These are phyloP conservation scores for Odontophorus gujanensis DNA, from an alignment of 2,113 vertebrate genomes.

Conservation along the genomic window DNA sequence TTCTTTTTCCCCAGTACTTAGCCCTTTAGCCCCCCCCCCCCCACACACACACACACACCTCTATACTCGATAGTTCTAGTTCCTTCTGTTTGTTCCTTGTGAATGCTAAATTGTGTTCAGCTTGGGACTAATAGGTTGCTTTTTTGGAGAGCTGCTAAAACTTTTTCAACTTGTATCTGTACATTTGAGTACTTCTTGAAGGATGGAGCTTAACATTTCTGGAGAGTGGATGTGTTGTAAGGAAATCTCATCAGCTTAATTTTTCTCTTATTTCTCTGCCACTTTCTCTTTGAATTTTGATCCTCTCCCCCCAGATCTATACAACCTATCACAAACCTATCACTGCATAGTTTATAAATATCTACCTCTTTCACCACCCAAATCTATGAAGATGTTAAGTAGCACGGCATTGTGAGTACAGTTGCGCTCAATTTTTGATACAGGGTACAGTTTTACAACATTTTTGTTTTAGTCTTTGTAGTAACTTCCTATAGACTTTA, in stretches of 20 bases:
- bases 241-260: neutral
- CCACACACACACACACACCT: neutral
- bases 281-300: neutral
- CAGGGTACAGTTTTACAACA: constrained; percentile 28
- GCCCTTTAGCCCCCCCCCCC: neutral
- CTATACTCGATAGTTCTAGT: neutral
- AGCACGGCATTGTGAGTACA: neutral
- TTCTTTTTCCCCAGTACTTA: neutral
- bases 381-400: neutral
- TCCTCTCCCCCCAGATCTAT: neutral
- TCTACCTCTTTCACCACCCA: neutral
- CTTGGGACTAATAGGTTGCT: neutral
- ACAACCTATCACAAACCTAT: neutral
- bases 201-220: neutral
- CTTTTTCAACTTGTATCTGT: neutral
- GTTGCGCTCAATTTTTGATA: neutral
- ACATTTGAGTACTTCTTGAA: neutral
- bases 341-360: neutral
- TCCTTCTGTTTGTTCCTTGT: neutral
- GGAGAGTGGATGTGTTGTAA: neutral
- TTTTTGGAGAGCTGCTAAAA: neutral
- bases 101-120: neutral
- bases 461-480: constrained; percentile 55
- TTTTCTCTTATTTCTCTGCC: neutral
- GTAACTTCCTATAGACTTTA: constrained; percentile 46